Conservation (phyloP, 2,888 invertebrate genomes). For the Ochropleura leucogaster region DNA sequence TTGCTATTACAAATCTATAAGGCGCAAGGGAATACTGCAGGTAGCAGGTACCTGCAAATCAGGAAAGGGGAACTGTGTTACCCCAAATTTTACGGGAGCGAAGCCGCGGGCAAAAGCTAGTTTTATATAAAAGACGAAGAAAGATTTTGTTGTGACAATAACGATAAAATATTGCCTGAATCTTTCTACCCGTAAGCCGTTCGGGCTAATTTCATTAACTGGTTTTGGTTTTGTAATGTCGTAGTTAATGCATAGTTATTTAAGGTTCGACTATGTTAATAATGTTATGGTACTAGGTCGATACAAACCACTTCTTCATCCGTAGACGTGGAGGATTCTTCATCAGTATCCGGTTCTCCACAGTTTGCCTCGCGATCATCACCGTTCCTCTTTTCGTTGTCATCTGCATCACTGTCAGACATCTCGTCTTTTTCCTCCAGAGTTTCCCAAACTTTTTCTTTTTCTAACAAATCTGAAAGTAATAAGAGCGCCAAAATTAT, state of each 20-base stretch:
- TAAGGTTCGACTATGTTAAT: background rate
- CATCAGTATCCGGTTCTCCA: conserved; percentile 44
- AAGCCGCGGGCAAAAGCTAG: too few relatives aligned
- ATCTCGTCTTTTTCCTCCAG: conserved; percentile 89
- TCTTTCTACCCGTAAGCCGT: too few relatives aligned
- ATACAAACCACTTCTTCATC: conserved; percentile 59
- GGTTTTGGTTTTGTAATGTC: background rate
- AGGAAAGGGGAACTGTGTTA: too few relatives aligned
- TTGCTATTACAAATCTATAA: too few relatives aligned
- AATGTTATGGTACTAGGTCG: background rate
- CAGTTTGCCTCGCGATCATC: conserved; percentile 62
- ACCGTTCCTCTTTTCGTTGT: conserved; percentile 51
- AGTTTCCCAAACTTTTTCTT: conserved; percentile 91
- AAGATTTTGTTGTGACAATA: too few relatives aligned
- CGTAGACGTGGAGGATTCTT: conserved; percentile 47
- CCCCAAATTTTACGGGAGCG: too few relatives aligned
- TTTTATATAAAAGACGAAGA: too few relatives aligned
- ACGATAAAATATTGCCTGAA: too few relatives aligned
- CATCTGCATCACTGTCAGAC: conserved; percentile 75
- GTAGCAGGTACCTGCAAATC: too few relatives aligned
- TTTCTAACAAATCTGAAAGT: conserved; percentile 86
- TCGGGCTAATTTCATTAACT: too few relatives aligned
- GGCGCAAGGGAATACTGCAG: too few relatives aligned
- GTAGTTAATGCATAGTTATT: background rate
- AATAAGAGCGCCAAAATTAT: too few relatives aligned